Percentiles rank a stretch among this genome's conserved stretches.
These are phyloP conservation scores for Enteromius trimaculatus DNA, from an alignment of 2,797 vertebrate species.

Conservation along the genomic window DNA sequence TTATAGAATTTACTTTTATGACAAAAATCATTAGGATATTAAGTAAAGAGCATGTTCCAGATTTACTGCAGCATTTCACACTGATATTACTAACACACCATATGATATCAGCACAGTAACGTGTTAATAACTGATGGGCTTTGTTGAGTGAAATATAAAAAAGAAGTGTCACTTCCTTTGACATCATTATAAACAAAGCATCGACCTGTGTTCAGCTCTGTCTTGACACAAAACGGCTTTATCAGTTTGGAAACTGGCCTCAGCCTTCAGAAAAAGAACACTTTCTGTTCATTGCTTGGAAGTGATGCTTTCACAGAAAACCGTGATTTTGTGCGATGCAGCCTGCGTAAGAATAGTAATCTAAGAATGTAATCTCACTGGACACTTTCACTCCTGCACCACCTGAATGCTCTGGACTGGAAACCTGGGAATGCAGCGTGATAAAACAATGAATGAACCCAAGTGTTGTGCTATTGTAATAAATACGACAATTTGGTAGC, in stretches of 20 bases:
- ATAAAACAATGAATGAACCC: neutral
- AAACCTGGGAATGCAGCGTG: neutral
- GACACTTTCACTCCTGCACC: no score
- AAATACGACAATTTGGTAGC: neutral
- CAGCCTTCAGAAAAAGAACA: constrained; percentile 45
- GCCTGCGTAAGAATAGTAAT: no score
- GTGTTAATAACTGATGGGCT: neutral
- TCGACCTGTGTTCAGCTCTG: constrained; percentile 30
- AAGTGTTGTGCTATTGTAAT: neutral
- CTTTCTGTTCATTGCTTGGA: constrained; percentile 13
- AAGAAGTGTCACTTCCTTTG: constrained; percentile 11
- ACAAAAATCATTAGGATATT: no score
- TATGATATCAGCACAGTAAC: neutral
- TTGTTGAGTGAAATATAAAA: neutral
- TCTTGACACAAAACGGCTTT: neutral
- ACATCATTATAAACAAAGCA: constrained; percentile 44
- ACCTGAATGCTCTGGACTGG: neutral
- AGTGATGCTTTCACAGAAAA: constrained; percentile 8
- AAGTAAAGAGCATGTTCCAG: no score
- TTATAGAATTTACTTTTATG: no score
- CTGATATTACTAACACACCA: no score
- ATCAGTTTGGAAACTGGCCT: constrained; percentile 28
- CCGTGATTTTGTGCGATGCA: neutral
- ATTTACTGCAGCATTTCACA: neutral
- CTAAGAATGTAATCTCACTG: no score